Percentiles rank a stretch among this genome's conserved stretches.
Evolutionary conservation across 2,797 vertebrate species (phyloP).

Genomic region (Acanthurus lineatus): DNA sequence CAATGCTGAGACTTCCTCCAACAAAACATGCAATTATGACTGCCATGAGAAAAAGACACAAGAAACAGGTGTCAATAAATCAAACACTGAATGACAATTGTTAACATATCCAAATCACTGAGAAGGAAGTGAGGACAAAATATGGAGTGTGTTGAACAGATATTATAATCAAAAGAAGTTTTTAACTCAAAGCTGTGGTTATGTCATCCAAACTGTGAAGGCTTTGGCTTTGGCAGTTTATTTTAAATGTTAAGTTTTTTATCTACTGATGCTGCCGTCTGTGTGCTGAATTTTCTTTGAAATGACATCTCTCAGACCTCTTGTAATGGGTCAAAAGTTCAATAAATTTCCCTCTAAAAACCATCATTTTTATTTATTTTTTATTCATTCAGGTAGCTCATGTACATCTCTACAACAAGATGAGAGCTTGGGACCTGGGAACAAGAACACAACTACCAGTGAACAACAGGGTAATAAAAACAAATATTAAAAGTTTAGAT

Average conservation of each 20-base stretch:
- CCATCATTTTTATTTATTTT: too few species aligned
- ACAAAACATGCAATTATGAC: conserved; percentile 80
- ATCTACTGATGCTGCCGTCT: background rate
- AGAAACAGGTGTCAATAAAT: background rate
- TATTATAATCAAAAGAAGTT: background rate
- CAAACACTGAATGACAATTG: background rate
- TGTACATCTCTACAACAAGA: too few species aligned
- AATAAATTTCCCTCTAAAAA: background rate
- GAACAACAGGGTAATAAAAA: too few species aligned
- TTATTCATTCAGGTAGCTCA: too few species aligned
- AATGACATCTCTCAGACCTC: background rate
- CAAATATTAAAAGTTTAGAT: too few species aligned
- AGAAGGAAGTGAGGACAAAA: background rate
- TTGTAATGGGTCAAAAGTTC: background rate
- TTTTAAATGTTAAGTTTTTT: background rate
- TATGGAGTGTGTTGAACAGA: background rate
- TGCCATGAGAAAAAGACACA: conserved; percentile 47
- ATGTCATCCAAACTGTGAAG: background rate
- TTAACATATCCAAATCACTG: background rate
- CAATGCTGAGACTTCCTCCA: conserved; percentile 43
- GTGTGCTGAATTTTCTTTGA: background rate
- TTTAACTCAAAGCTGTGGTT: background rate
- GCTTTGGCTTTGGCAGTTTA: background rate
- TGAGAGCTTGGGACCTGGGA: too few species aligned
- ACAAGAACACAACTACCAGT: too few species aligned